A percentile compares a stretch with the other conserved stretches of the same genome.
Evolutionary conservation across 30 jellyfish, hydroid and myxozoan species (phyloP).

Genomic region (Clytia hemisphaerica): DNA sequence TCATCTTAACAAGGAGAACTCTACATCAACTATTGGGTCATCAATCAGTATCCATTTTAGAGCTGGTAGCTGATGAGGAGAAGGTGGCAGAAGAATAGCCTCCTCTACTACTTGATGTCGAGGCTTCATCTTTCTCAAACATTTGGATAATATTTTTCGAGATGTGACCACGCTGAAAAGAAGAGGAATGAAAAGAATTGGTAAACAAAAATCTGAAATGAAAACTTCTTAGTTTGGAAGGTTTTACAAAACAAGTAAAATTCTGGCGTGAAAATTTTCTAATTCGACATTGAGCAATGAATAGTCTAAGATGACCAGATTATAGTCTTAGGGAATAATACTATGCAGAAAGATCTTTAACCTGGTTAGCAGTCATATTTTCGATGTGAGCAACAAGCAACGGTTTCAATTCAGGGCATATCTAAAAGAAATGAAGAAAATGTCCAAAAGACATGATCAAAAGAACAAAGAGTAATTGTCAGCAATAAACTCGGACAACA

Average conservation of each 20-base stretch:
- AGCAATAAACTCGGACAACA: too few relatives aligned
- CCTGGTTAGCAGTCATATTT: constrained; percentile 88
- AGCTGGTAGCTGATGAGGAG: too few relatives aligned
- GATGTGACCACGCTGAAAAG: constrained; percentile 86
- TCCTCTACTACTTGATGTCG: too few relatives aligned
- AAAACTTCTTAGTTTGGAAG: too few relatives aligned
- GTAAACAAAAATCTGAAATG: neutral
- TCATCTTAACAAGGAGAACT: too few relatives aligned
- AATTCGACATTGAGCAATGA: neutral
- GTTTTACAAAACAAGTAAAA: too few relatives aligned
- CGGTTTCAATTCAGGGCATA: constrained; percentile 74
- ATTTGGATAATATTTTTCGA: constrained; percentile 77
- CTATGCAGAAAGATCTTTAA: neutral
- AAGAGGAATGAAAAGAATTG: neutral
- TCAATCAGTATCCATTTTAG: too few relatives aligned
- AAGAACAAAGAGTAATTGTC: too few relatives aligned
- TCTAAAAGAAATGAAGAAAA: constrained; percentile 33
- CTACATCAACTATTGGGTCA: too few relatives aligned
- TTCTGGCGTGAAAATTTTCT: too few relatives aligned
- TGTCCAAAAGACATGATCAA: too few relatives aligned
- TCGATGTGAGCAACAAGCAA: constrained; percentile 73
- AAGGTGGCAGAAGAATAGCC: too few relatives aligned
- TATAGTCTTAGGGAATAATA: neutral
- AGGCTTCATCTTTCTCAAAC: constrained; percentile 60
- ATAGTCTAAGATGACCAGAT: neutral